These are phyloP conservation scores for Panagrolaimus sp. DNA, from an alignment of 1,140 invertebrate genomes.

Conservation along the genomic window DNA sequence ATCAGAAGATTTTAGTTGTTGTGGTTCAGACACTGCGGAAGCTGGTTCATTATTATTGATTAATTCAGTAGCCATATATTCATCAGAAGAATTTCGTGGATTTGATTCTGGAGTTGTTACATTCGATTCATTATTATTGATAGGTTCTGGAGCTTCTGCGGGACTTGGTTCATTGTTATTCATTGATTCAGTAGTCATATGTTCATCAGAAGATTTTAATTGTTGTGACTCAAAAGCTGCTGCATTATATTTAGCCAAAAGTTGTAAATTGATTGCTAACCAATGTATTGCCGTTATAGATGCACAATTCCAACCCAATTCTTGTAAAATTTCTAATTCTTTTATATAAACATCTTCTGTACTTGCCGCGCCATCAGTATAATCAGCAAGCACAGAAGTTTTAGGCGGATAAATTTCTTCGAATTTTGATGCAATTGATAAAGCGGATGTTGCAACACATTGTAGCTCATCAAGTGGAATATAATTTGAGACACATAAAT, in stretches of 20 bases:
- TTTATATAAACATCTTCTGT: slow-evolving; percentile 70
- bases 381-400: slow-evolving; percentile 86
- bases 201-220: too few species aligned
- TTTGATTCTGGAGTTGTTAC: too few species aligned
- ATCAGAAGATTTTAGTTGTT: too few species aligned
- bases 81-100: too few species aligned
- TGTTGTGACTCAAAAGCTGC: too few species aligned
- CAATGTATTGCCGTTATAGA: slow-evolving; percentile 82
- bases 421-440: slow-evolving; percentile 91
- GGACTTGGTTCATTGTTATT: too few species aligned
- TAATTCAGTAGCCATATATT: too few species aligned
- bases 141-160: too few species aligned
- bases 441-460: slow-evolving; percentile 82
- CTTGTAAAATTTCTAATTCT: too few species aligned
- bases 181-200: too few species aligned
- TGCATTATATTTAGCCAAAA: slow-evolving; percentile 59
- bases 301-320: slow-evolving; percentile 83
- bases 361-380: slow-evolving; percentile 96
- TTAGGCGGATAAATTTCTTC: slow-evolving; percentile 99
- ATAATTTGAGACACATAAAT: slow-evolving; percentile 61
- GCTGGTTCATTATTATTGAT: too few species aligned
- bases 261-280: slow-evolving; percentile 86
- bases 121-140: slow-evolving; percentile 5
- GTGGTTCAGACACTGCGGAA: too few species aligned
- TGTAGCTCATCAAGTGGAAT: slow-evolving; percentile 78